Evolutionary conservation across 2,797 vertebrate species (phyloP), one percentile per base, ranked within the genome.

Genomic region (Leptoclinus maculatus): DNA sequence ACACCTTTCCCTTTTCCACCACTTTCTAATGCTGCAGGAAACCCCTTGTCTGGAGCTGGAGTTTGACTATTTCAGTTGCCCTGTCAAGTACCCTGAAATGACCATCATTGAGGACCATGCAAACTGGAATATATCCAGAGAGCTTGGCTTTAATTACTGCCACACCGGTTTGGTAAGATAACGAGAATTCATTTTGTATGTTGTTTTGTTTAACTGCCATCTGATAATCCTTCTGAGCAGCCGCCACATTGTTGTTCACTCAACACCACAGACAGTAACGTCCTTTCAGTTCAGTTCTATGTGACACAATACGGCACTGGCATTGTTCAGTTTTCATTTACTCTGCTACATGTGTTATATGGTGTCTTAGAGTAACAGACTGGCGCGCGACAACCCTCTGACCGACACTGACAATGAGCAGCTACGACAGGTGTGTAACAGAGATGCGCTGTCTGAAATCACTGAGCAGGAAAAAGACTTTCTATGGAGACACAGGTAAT

Each of bases 391-490:
- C 90, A 98, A 98, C 5, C 97, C 97, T 77, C 93, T 99, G 91
- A 96, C 97, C 63, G 97, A 99, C 85, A 93, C 87, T 16, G 98
- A 99, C 92, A 97, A 96, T 76, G 98, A 99, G 80, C 98, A 99
- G 87, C 96, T 99, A n/a, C 95, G 97, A 54, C 96, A 96, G 89
- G 96, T 99, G 88, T 97, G 97, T 82, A 99, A 96, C 84, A 93
- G 97, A 91, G 98, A 99, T 92, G 97, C 98, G 23, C 94, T 99
- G 68, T 99, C 98, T 96, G 98, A 99, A 94, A 99, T 99, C 94
- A 99, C 98, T 95, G 98, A 99, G 94, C 98, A 99, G 89, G 98
- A 99, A 92, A 99, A 99, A 85, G 98, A 99, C 94, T 99, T 99
- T 84, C 92, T 99, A 7, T 99, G 98, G 98, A 96, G 97, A 80